Evolutionary conservation across 30 jellyfish, hydroid and myxozoan genomes (phyloP).

Genomic region (Rhopilema esculentum): DNA sequence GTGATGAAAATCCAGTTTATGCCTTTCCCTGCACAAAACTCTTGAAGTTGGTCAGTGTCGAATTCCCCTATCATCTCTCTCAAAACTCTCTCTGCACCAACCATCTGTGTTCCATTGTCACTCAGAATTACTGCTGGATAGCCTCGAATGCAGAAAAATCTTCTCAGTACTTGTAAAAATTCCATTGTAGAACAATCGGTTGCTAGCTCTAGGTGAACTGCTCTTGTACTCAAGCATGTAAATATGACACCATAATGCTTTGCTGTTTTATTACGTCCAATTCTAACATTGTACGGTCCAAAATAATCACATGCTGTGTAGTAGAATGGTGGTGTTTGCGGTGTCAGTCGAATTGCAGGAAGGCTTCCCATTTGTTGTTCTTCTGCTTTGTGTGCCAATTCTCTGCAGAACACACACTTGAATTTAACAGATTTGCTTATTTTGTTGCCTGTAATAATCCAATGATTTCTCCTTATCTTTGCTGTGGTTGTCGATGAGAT

Average conservation of each 20-base stretch:
- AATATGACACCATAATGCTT: slow-evolving; percentile 68
- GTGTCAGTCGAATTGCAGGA: slow-evolving; percentile 48
- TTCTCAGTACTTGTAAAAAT: slow-evolving; percentile 65
- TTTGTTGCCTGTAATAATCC: slow-evolving; percentile 58
- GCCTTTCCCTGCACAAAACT: slow-evolving; percentile 65
- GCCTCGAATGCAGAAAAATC: slow-evolving; percentile 76
- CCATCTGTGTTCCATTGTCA: slow-evolving; percentile 76
- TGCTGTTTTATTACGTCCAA: slow-evolving; percentile 59
- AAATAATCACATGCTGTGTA: slow-evolving; percentile 69
- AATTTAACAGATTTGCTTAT: slow-evolving; percentile 62
- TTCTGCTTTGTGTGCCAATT: slow-evolving; percentile 59
- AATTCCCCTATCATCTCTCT: slow-evolving; percentile 59
- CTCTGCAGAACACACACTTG: slow-evolving; percentile 54
- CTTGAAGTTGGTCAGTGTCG: slow-evolving; percentile 43
- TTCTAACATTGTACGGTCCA: slow-evolving; percentile 66
- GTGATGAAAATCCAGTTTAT: slow-evolving; percentile 73
- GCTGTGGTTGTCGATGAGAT: slow-evolving; percentile 61
- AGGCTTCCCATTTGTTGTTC: slow-evolving; percentile 70
- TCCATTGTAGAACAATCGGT: slow-evolving; percentile 64
- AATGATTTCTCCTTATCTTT: slow-evolving; percentile 42
- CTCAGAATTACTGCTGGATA: slow-evolving; percentile 67
- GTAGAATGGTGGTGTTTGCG: slow-evolving; percentile 74
- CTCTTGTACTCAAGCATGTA: slow-evolving; percentile 76
- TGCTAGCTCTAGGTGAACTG: slow-evolving; percentile 70
- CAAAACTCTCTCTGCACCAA: slow-evolving; percentile 65